phyloP scores from a whole-genome alignment of 2,113 vertebrate genomes.

The Platysteira castanea region DNA sequence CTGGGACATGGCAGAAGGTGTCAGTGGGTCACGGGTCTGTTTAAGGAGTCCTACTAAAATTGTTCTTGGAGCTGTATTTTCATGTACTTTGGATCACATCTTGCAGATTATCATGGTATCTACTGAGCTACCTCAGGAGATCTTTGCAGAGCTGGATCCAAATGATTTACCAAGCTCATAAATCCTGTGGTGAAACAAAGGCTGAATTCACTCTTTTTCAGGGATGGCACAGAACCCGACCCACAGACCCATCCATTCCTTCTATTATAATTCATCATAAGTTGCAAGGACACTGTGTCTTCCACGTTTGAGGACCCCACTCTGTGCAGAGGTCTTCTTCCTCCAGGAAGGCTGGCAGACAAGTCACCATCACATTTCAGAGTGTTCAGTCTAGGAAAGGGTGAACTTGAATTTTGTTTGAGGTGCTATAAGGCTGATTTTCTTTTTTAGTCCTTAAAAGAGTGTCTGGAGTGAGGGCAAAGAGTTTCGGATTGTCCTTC shows the following conservation, averaged over 20 bases:
- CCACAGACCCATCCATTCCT: not conserved
- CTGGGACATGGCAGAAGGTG: not conserved
- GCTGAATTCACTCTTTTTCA: not conserved
- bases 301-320: not conserved
- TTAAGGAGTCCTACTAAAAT: not conserved
- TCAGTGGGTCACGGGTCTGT: not conserved
- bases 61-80: not conserved
- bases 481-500: not conserved
- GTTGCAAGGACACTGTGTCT: not conserved
- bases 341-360: not conserved
- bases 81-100: not conserved
- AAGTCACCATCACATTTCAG: not conserved
- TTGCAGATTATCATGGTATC: not conserved
- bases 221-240: not conserved
- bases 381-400: not conserved
- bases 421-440: not conserved
- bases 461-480: not conserved
- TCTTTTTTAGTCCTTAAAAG: not conserved
- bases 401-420: not conserved
- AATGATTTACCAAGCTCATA: not conserved
- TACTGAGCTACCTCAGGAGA: not conserved
- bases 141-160: not conserved
- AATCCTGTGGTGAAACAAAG: not conserved
- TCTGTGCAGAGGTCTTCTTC: not conserved
- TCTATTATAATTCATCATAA: not conserved